Conservation (phyloP, 2,888 invertebrate genomes). For the Nebria brevicollis region DNA sequence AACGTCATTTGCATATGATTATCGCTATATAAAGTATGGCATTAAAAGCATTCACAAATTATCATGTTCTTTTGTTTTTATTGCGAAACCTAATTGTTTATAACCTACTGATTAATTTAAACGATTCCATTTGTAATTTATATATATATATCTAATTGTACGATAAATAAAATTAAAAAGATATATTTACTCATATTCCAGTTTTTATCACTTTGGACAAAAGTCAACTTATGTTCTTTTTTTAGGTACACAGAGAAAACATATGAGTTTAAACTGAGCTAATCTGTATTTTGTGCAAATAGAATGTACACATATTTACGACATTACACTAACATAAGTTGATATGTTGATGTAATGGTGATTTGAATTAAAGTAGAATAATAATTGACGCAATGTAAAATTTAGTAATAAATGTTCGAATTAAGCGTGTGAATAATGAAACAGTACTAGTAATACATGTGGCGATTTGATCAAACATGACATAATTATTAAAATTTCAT, state of each 20-base stretch:
- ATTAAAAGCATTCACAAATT: constrained; percentile 36
- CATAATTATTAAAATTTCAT: constrained; percentile 44
- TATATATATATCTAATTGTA: no score
- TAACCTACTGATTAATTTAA: not conserved
- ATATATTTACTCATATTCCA: no score
- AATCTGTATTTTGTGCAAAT: no score
- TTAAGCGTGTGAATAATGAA: not conserved
- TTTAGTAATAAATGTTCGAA: not conserved
- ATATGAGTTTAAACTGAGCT: no score
- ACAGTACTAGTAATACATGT: not conserved
- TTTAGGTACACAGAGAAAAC: no score
- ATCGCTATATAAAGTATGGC: constrained; percentile 26
- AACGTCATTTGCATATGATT: constrained; percentile 38
- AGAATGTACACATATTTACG: no score
- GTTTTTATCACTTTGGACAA: no score
- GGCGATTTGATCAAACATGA: constrained; percentile 42
- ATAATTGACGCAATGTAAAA: not conserved
- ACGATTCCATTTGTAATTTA: not conserved
- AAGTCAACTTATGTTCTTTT: no score
- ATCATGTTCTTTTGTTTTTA: constrained; percentile 6
- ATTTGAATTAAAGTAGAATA: no score
- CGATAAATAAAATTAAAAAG: no score
- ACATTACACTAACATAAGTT: no score
- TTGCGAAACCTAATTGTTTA: not conserved
- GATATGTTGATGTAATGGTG: no score